Evolutionary conservation across 2,888 invertebrate genomes (phyloP), one percentile per base, ranked within the genome.

Genomic region (Opisthograptis luteolata): DNA sequence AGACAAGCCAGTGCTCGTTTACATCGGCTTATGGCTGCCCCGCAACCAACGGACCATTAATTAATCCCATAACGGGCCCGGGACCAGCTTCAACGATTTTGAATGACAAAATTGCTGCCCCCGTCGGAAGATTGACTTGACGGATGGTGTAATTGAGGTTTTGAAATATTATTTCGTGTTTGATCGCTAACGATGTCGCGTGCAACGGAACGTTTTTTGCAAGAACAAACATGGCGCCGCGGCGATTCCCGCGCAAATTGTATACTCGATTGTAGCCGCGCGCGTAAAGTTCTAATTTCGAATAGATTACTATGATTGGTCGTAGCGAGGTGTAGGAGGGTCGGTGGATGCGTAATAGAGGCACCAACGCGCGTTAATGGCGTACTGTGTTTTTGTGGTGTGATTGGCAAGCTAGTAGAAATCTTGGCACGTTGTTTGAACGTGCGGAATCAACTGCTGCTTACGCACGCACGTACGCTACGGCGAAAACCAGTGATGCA

Each of bases 241-340:
- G 49, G 32, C 54, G 56, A 67, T 75, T 72, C 68, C 73, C 72
- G 75, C 71, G 68, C 54, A 66, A 72, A 72, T 68, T 64, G 58
- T 49, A 66, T 55, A 66, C 66, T 65, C 66, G 70, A 73, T 79
- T 72, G 73, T 73, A 67, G 74, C 70, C 66, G 69, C 67, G 70
- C 73, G 76, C 72, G 76, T 74, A 73, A 76, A 78, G 75, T 79
- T 81, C 74, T 79, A 80, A 84, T 82, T 81, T 83, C 73, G 64
- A 78, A 76, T 75, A 78, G 75, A 76, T 79, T 70, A 73, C 73
- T 73, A 75, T 80, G 84, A 87, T 86, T 86, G 87, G 85, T 64
- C 55, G 60, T 50, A 49, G 60, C 49, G 62, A 54, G 56, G 60
- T 43, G 63, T 51, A 57, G 65, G 67, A 60, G 72, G 76, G 69